Conservation (phyloP, 2,113 vertebrate species). For the Prochilodus magdalenae region DNA sequence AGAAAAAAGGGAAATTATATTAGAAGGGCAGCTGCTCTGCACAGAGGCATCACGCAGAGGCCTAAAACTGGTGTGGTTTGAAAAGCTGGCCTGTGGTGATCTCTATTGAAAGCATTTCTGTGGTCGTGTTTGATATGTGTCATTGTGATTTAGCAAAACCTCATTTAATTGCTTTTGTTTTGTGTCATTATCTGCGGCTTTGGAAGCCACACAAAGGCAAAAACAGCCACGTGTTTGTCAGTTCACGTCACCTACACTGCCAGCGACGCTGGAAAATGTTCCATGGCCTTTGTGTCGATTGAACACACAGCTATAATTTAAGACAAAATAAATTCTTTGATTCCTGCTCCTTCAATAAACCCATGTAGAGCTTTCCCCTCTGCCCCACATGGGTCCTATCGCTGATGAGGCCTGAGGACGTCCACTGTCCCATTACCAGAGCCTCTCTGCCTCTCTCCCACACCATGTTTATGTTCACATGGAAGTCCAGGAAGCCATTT, state of each 20-base stretch:
- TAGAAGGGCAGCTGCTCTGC: not conserved
- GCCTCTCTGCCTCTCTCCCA: slow-evolving; percentile 52
- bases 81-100: not conserved
- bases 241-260: not conserved
- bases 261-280: not conserved
- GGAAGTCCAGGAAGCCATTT: slow-evolving; percentile 71
- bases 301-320: not conserved
- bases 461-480: slow-evolving; percentile 72
- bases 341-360: slow-evolving; percentile 15
- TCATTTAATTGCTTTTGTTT: slow-evolving; percentile 6
- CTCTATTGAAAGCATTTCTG: not conserved
- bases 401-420: slow-evolving; percentile 40
- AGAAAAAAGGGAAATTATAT: not conserved
- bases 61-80: not conserved
- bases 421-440: slow-evolving; percentile 49
- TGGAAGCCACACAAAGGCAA: not conserved
- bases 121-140: not conserved
- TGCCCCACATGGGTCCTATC: slow-evolving; percentile 41
- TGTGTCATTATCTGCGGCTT: not conserved
- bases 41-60: not conserved
- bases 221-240: not conserved
- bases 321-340: not conserved
- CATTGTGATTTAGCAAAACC: slow-evolving; percentile 6
- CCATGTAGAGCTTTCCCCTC: slow-evolving; percentile 15
- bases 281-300: not conserved